Percentiles rank a stretch among this genome's conserved stretches.
These are phyloP conservation scores for Scolopax rusticola DNA, from an alignment of 2,797 vertebrate species.

Conservation along the genomic window DNA sequence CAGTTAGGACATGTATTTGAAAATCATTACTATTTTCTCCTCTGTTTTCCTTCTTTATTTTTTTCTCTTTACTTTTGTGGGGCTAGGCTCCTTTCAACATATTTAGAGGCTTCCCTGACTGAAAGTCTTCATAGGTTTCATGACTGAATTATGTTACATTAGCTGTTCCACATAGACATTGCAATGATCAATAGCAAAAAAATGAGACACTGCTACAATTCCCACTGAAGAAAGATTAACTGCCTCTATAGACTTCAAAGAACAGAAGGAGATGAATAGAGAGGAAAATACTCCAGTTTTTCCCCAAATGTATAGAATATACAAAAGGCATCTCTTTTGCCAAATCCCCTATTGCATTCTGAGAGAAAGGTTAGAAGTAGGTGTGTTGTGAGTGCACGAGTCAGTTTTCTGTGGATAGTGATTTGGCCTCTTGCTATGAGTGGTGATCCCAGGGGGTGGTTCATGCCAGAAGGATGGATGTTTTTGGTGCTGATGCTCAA, in stretches of 20 bases:
- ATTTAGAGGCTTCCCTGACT: background rate
- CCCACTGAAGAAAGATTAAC: background rate
- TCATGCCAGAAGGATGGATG: constrained; percentile 45
- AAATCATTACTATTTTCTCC: background rate
- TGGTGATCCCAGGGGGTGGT: background rate
- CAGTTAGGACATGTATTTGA: background rate
- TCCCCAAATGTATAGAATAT: background rate
- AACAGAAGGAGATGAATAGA: background rate
- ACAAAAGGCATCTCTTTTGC: background rate
- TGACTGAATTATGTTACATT: background rate
- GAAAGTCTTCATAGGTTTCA: background rate
- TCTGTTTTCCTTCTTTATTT: background rate
- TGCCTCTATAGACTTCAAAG: background rate
- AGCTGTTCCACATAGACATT: background rate
- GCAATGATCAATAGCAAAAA: constrained; percentile 5
- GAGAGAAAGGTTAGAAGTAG: background rate
- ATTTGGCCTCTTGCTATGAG: background rate
- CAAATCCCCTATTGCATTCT: background rate
- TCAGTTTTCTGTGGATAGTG: background rate
- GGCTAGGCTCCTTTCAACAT: background rate
- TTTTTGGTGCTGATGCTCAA: background rate
- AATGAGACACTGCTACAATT: background rate
- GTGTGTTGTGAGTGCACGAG: background rate
- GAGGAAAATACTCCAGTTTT: background rate
- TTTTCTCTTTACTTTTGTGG: background rate